Base-by-base conservation (phyloP, 2,113 vertebrate species). In the Zosterops lateralis region DNA sequence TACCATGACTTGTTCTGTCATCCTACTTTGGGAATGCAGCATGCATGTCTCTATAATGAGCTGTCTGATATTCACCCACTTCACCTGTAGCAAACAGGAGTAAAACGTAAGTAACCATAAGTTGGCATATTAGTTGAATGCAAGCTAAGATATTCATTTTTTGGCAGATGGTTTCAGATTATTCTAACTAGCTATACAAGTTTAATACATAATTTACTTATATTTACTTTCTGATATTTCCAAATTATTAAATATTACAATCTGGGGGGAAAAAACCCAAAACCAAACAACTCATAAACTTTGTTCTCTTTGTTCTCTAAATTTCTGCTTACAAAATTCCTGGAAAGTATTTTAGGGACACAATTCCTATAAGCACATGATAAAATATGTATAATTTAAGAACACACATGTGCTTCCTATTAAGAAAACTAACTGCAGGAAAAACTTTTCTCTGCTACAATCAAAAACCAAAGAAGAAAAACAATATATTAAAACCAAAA, bases 31-130 rank as follows among this genome's bases (percentile, higher is more conserved):
- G 64, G 75, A 94, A 92, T 67, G 91, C 89, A 93, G 92, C 90
- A 85, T 72, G 79, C 90, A 97, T 97, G 86, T 97, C 96, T 98
- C 95, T 97, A 82, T 97, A 97, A 97, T 95, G 96, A 97, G 92
- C 93, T 97, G 92, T 95, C 96, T 97, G 96, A 96, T 97, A 94
- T 96, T 97, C 88, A 97, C 92, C 94, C 89, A 96, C 79, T 97
- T 97, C 95, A 98, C 95, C 96, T 97, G 85, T 89, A 88, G 80
- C 83, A 97, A 97, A 97, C 87, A 97, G 62, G 65, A 95, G 83
- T 97, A 96, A 97, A 96, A 95, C 0, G 21, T 90, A 96, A 92
- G 91, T 92, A 97, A 95, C 75, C 51, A 90, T 95, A 96, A 84
- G 36, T 22, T 96, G 87, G 87, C 40, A 89, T 88, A 95, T 93